A percentile compares a stretch with the other conserved stretches of the same genome.
phyloP scores from a whole-genome alignment of 2,888 invertebrate genomes.

The Amitus sp. region DNA sequence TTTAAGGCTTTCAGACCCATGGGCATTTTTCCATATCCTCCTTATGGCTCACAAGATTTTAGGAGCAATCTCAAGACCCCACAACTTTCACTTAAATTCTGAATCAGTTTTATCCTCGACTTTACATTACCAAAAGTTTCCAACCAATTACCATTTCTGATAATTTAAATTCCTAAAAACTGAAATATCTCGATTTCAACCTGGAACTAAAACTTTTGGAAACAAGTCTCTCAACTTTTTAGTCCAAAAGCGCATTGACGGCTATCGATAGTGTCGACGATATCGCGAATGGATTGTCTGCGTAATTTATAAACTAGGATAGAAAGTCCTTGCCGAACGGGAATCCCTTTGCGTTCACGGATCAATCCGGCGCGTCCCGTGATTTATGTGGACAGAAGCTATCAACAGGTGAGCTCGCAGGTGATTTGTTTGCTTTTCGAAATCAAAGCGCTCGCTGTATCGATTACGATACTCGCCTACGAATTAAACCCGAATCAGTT shows the following conservation, averaged over 20 bases:
- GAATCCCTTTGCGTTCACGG: slow-evolving; percentile 37
- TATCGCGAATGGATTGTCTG: not conserved
- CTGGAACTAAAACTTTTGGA: not conserved
- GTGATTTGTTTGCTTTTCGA: slow-evolving; percentile 27
- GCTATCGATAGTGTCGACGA: not conserved
- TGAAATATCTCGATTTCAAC: too few species aligned
- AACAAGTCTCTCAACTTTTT: not conserved
- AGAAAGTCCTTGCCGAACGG: slow-evolving; percentile 24
- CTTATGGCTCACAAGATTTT: too few species aligned
- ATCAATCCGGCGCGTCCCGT: slow-evolving; percentile 35
- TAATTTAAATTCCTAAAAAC: too few species aligned
- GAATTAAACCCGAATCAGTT: too few species aligned
- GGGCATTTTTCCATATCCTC: too few species aligned
- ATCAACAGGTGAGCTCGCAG: slow-evolving; percentile 39
- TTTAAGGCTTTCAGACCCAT: too few species aligned
- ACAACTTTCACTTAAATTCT: too few species aligned
- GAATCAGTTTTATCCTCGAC: too few species aligned
- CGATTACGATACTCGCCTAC: slow-evolving; percentile 12
- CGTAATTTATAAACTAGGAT: slow-evolving; percentile 16
- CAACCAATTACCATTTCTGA: too few species aligned
- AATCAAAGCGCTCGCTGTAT: slow-evolving; percentile 31
- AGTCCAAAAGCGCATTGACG: too few species aligned
- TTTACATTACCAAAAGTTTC: too few species aligned
- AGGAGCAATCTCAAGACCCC: too few species aligned
- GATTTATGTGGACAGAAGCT: slow-evolving; percentile 39